A percentile compares a stretch with the other conserved stretches of the same genome.
Conservation (phyloP, 2,113 vertebrate species). For the Pteruthius melanotis region DNA sequence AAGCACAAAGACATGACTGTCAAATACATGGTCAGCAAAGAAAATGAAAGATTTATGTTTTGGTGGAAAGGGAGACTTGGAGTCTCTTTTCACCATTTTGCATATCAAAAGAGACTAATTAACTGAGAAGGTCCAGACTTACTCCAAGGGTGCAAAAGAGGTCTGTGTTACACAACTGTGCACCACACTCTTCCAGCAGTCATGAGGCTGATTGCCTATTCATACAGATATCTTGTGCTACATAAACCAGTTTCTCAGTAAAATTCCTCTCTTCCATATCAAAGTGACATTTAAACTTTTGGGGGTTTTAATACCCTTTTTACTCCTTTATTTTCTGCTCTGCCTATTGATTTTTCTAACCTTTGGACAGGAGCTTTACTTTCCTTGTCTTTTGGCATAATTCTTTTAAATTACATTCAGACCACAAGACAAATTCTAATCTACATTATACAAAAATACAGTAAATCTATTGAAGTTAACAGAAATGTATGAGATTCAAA, state of each 20-base stretch:
- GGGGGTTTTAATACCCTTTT: neutral
- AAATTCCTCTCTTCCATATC: neutral
- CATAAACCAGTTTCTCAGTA: neutral
- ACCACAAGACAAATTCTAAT: neutral
- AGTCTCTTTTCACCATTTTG: neutral
- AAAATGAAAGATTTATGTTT: neutral
- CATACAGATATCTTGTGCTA: neutral
- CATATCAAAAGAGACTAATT: neutral
- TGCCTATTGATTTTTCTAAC: constrained; percentile 9
- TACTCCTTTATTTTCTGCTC: neutral
- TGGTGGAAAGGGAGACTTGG: neutral
- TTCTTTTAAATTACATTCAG: neutral
- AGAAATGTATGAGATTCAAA: neutral
- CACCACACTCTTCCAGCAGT: neutral
- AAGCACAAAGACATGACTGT: neutral
- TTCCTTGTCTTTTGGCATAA: neutral
- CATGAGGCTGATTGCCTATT: neutral
- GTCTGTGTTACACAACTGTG: neutral
- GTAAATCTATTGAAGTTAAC: neutral
- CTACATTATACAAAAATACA: neutral
- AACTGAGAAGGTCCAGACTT: neutral
- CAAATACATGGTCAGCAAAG: neutral
- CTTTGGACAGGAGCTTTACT: neutral
- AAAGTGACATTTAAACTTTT: neutral
- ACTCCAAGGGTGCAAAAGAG: neutral